phyloP scores from a whole-genome alignment of 2,888 invertebrate genomes.

The Drosophila lutescens region DNA sequence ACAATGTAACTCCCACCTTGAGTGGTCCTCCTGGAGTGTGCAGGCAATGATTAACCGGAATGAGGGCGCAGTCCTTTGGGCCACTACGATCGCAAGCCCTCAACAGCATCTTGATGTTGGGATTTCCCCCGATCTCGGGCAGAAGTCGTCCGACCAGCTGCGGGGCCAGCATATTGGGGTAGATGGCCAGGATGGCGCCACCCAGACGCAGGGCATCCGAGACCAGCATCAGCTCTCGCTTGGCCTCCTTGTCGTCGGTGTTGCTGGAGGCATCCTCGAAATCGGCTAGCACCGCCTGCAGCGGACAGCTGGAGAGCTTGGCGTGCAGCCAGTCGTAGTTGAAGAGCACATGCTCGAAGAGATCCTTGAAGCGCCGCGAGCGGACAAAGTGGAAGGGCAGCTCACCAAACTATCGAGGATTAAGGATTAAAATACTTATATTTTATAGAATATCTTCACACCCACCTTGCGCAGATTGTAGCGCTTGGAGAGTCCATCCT shows the following conservation, averaged over 20 bases:
- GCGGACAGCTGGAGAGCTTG: slow-evolving; percentile 96
- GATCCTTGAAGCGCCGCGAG: slow-evolving; percentile 94
- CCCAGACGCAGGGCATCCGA: slow-evolving; percentile 97
- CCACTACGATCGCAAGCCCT: slow-evolving; percentile 96
- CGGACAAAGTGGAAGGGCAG: slow-evolving; percentile 97
- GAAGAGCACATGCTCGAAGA: slow-evolving; percentile 96
- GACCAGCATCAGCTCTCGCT: slow-evolving; percentile 92
- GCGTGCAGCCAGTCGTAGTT: slow-evolving; percentile 99
- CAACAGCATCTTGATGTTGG: slow-evolving; percentile 93
- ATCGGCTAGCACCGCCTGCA: slow-evolving; percentile 97
- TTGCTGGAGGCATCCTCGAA: slow-evolving; percentile 96
- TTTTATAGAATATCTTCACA: fast-evolving
- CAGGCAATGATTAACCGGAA: slow-evolving; percentile 97
- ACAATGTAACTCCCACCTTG: slow-evolving; percentile 86
- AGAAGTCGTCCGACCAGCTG: slow-evolving; percentile 96
- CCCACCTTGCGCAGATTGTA: slow-evolving; percentile 96
- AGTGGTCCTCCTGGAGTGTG: slow-evolving; percentile 99
- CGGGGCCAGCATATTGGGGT: slow-evolving; percentile 98
- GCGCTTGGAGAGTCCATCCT: slow-evolving; percentile 94
- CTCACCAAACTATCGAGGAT: slow-evolving; percentile 91
- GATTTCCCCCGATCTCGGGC: slow-evolving; percentile 93
- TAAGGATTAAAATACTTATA: not conserved
- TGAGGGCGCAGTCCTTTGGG: slow-evolving; percentile 93
- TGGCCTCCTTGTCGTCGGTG: slow-evolving; percentile 92
- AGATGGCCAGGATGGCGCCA: slow-evolving; percentile 95